phyloP scores from a whole-genome alignment of 2,888 invertebrate species.

The Drosophila histrio region DNA sequence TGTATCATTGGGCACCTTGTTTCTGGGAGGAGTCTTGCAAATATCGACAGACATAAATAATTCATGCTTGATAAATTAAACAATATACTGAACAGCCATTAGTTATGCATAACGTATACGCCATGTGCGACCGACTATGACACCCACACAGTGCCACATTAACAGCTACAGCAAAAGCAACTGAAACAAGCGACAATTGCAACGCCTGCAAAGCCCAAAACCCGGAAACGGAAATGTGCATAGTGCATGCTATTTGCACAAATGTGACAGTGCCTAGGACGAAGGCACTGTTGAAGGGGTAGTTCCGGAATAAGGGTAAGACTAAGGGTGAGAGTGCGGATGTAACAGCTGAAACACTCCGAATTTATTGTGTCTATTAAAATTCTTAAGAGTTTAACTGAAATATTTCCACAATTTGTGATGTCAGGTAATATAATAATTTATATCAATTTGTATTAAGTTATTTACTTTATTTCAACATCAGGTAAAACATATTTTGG shows the following conservation, averaged over 20 bases:
- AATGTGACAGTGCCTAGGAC: slow-evolving; percentile 42
- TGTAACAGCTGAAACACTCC: slow-evolving; percentile 29
- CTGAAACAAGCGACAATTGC: slow-evolving; percentile 70
- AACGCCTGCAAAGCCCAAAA: slow-evolving; percentile 71
- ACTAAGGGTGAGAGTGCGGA: slow-evolving; percentile 9
- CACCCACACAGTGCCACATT: slow-evolving; percentile 45
- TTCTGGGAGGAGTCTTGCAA: slow-evolving; percentile 8
- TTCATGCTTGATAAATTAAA: slow-evolving; percentile 80
- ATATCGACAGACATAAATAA: slow-evolving; percentile 70
- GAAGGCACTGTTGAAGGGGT: neutral
- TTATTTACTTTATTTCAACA: no score
- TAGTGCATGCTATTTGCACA: slow-evolving; percentile 75
- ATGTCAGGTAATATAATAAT: no score
- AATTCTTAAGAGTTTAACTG: slow-evolving; percentile 5
- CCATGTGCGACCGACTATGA: slow-evolving; percentile 65
- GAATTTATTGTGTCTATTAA: slow-evolving; percentile 18
- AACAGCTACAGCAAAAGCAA: slow-evolving; percentile 10
- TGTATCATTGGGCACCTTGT: slow-evolving; percentile 47
- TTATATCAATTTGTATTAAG: no score
- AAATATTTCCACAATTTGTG: slow-evolving; percentile 3
- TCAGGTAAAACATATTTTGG: no score
- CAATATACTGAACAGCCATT: slow-evolving; percentile 74
- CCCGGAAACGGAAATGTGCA: slow-evolving; percentile 68
- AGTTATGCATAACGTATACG: slow-evolving; percentile 78
- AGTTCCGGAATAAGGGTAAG: neutral